Evolutionary conservation across 2,113 vertebrate genomes (phyloP), one percentile per base, ranked within the genome.

Genomic region (Hypanus sabinus): DNA sequence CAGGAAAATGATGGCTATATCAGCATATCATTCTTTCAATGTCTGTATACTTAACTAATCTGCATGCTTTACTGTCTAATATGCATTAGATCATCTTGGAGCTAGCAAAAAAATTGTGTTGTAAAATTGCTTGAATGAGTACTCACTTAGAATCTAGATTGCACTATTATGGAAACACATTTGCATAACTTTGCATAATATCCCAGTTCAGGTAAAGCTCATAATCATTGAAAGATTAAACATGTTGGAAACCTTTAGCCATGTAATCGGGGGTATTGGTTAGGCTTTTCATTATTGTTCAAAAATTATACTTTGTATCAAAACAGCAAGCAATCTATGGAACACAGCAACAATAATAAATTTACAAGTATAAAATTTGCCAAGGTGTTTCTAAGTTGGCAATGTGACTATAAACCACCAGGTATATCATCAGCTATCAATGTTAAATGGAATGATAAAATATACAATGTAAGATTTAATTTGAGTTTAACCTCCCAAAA

Each of bases 61-160:
- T 20, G 16, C 27, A 73, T 75, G 18, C 38, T 55, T 71, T 14
- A 30, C 70, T 93, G 70, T 93, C 70, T 75, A 93, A 33, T 68
- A 62, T 90, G 16, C 16, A 68, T 73, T 46, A 55, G 33, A n/a
- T 93, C 6, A 55, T 73, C 55, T 20, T 73, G 70, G 22, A 38
- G 71, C 46, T 38, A 73, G 33, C 91, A 73, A 7, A 73, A 93
- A 73, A 73, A 46, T 10, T 71, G 46, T 22, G 24, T 93, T 93
- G 68, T 75, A 75, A 93, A 73, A 75, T 3, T 71, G 55, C 65
- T 68, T 92, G 65, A 92, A 92, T 71, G 65, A 92, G 71, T 92
- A 24, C 36, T 55, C 20, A 27, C 20, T 46, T 70, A 73, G 91
- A 93, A 93, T 93, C 60, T 90, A 65, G 85, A 93, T 36, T 70